These are phyloP conservation scores for Harpagoxenus sublaevis DNA, from an alignment of 2,888 invertebrate genomes.

Conservation along the genomic window DNA sequence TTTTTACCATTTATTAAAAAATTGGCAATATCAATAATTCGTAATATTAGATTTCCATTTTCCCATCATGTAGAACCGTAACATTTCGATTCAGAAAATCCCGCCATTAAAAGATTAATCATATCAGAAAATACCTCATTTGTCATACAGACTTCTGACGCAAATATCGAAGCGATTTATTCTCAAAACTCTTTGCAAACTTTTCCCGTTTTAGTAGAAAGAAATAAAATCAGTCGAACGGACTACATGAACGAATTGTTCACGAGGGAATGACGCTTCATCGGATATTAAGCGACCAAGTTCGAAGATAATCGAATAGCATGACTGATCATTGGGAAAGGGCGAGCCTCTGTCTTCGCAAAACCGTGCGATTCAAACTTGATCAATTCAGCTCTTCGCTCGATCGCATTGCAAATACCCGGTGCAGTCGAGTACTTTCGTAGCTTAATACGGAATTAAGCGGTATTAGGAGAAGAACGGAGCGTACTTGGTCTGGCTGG, in stretches of 20 bases:
- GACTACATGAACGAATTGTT: conserved; percentile 14
- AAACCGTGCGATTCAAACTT: conserved; percentile 14
- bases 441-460: conserved; percentile 39
- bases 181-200: neutral
- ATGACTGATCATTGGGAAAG: conserved; percentile 12
- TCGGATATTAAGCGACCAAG: conserved; percentile 46
- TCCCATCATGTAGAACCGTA: neutral
- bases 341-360: conserved; percentile 20
- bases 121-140: neutral
- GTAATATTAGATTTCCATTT: conserved; percentile 10
- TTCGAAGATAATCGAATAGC: conserved; percentile 35
- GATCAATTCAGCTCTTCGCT: conserved; percentile 18
- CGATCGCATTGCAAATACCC: conserved; percentile 52
- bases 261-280: neutral
- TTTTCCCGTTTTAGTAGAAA: neutral
- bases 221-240: conserved; percentile 14
- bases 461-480: conserved; percentile 5
- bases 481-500: conserved; percentile 88
- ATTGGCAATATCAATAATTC: neutral
- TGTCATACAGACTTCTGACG: conserved; percentile 1
- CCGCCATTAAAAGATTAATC: conserved; percentile 46
- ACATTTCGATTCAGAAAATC: neutral
- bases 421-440: conserved; percentile 34
- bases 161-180: neutral
- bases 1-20: conserved; percentile 1